Evolutionary conservation across 2,888 invertebrate species (phyloP).

Genomic region (Cephonodes hylas): DNA sequence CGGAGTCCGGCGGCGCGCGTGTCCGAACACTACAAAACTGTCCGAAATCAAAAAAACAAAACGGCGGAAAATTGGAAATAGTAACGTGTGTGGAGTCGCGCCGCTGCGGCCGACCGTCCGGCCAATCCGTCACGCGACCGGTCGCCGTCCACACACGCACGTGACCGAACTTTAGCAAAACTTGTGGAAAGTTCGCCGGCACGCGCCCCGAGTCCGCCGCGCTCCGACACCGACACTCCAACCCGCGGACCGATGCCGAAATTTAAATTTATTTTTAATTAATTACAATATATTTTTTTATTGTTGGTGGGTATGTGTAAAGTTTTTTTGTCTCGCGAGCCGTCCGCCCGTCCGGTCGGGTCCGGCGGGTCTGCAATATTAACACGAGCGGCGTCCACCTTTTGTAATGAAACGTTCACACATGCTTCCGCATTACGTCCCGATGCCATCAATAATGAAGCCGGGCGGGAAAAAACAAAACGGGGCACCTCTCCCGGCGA

Average conservation of each 20-base stretch:
- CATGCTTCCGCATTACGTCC: conserved; percentile 81
- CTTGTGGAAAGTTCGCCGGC: conserved; percentile 63
- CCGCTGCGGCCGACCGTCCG: conserved; percentile 43
- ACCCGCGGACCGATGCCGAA: conserved; percentile 24
- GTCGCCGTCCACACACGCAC: conserved; percentile 67
- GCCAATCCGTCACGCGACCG: conserved; percentile 36
- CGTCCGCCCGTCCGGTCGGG: conserved; percentile 78
- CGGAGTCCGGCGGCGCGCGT: conserved; percentile 44
- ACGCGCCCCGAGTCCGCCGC: conserved; percentile 55
- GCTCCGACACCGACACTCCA: conserved; percentile 38
- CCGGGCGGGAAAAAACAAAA: conserved; percentile 82
- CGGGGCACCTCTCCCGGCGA: conserved; percentile 78
- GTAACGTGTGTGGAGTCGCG: conserved; percentile 28
- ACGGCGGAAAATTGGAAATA: conserved; percentile 29
- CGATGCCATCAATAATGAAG: conserved; percentile 82
- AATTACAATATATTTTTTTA: conserved; percentile 51
- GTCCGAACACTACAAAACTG: conserved; percentile 23
- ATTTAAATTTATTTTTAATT: conserved; percentile 21
- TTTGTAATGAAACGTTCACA: conserved; percentile 82
- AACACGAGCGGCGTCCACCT: conserved; percentile 80
- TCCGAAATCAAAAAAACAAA: conserved; percentile 25
- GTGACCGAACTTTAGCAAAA: conserved; percentile 64
- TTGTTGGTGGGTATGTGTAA: conserved; percentile 35
- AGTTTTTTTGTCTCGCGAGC: conserved; percentile 62
- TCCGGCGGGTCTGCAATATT: conserved; percentile 80